Evolutionary conservation across 1,140 invertebrate genomes (phyloP).

Genomic region (Papilio polyxenes): DNA sequence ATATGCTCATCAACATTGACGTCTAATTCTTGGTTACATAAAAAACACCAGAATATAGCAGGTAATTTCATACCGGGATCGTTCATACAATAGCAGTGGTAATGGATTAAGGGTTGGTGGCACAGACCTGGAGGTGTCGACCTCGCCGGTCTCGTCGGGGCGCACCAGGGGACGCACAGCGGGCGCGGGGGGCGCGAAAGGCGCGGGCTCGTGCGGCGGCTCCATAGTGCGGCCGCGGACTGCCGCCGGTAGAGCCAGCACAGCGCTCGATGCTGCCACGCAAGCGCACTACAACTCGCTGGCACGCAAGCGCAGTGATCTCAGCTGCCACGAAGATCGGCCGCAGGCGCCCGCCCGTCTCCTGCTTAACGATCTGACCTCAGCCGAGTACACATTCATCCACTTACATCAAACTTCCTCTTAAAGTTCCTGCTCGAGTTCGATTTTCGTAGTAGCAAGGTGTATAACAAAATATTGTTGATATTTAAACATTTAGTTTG

Average conservation of each 20-base stretch:
- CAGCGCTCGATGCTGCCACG: slow-evolving; percentile 40
- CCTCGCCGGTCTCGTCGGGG: slow-evolving; percentile 74
- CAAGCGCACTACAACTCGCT: slow-evolving; percentile 37
- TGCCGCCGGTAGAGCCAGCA: slow-evolving; percentile 39
- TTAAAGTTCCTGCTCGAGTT: background rate
- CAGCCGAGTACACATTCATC: background rate
- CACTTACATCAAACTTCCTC: background rate
- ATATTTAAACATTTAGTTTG: background rate
- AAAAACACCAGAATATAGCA: no score
- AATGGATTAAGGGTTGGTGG: background rate
- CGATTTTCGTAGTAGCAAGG: no score
- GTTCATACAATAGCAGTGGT: background rate
- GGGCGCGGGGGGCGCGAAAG: slow-evolving; percentile 41
- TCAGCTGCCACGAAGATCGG: background rate
- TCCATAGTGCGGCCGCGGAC: slow-evolving; percentile 54
- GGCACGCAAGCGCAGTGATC: slow-evolving; percentile 44
- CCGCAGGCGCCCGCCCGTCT: slow-evolving; percentile 35
- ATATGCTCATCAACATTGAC: background rate
- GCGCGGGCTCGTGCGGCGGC: slow-evolving; percentile 48
- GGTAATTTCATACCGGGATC: background rate
- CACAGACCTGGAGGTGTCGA: slow-evolving; percentile 73
- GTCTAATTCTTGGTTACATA: background rate
- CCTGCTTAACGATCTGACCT: slow-evolving; percentile 17
- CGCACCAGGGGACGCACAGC: slow-evolving; percentile 68
- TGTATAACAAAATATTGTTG: background rate